Evolutionary conservation across 2,888 invertebrate genomes (phyloP), one percentile per base, ranked within the genome.

Genomic region (Parelbella ahira): DNA sequence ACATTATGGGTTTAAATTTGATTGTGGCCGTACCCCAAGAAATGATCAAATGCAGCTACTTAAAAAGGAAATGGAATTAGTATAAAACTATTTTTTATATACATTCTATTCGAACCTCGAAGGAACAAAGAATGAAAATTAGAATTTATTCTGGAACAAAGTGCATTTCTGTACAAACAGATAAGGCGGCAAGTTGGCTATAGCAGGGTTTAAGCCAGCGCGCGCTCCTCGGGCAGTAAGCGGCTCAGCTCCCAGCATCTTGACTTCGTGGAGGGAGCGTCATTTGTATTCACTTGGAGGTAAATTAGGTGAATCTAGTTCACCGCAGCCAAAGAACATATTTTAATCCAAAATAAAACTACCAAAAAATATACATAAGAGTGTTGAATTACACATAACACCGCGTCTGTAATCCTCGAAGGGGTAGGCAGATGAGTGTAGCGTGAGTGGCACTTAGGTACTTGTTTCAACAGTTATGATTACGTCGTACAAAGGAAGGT

Each of bases 151-250:
- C 18, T 23, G 11, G 24, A 38, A 38, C 30, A 24, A 25, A 25
- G 43, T 48, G 42, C 44, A 65, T 62, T 68, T 63, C 68, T 74
- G 75, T 54, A 58, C 62, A 72, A 74, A 76, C 69, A 77, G 78
- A 79, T 80, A 79, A 66, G 60, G 44, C 45, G 45, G 51, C n/a
- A n/a, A n/a, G n/a, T n/a, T n/a, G n/a, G n/a, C 51, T 44, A 43
- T 53, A 53, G 49, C 48, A 19, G 50, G 56, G 54, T 61, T 60
- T 67, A 69, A 67, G 65, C 66, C 60, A 51, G 63, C 50, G 47
- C 54, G 45, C 48, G n/a, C n/a, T 47, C 55, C 58, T 56, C 58
- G 55, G 59, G 58, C 60, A 58, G 64, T 79, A 78, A 81, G 76
- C 72, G 59, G 76, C 70, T 77, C 75, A 74, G 56, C 48, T 13